Conservation (phyloP, 2,888 invertebrate species). For the Agonopterix heracliana region DNA sequence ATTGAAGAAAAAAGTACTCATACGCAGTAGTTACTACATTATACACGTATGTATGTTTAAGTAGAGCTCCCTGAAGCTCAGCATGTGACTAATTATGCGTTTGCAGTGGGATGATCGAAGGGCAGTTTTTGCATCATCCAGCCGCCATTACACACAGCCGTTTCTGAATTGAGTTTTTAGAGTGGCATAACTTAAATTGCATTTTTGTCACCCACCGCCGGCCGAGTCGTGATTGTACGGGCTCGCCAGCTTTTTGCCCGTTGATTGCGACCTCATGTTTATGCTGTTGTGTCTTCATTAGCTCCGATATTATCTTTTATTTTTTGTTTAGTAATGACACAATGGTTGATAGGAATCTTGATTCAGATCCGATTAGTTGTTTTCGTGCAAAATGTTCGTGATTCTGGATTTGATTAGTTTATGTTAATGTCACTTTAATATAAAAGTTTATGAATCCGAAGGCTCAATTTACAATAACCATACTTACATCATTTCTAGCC, state of each 20-base stretch:
- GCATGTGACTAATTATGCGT: conserved; percentile 69
- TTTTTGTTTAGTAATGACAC: conserved; percentile 25
- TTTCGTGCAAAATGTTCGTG: not conserved
- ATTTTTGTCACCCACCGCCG: conserved; percentile 68
- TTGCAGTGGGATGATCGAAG: conserved; percentile 35
- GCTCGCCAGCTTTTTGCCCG: conserved; percentile 36
- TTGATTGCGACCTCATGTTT: conserved; percentile 53
- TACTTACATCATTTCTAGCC: no score
- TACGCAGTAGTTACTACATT: conserved; percentile 9
- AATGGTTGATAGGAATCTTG: conserved; percentile 29
- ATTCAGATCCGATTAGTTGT: conserved; percentile 20
- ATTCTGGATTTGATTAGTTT: not conserved
- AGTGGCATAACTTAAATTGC: conserved; percentile 67
- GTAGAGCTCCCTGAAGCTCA: conserved; percentile 22
- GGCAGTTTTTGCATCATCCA: conserved; percentile 41
- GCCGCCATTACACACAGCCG: conserved; percentile 42
- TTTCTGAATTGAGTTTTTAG: conserved; percentile 64
- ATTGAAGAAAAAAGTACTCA: conserved; percentile 34
- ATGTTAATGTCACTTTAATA: conserved; percentile 1
- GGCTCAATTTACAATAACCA: no score
- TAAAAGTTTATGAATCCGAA: no score
- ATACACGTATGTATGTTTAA: conserved; percentile 12
- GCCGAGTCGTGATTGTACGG: conserved; percentile 34
- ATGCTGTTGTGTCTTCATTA: conserved; percentile 65
- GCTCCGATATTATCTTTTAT: conserved; percentile 23